phyloP scores from a whole-genome alignment of 2,113 vertebrate genomes.

The Varanus komodoensis region DNA sequence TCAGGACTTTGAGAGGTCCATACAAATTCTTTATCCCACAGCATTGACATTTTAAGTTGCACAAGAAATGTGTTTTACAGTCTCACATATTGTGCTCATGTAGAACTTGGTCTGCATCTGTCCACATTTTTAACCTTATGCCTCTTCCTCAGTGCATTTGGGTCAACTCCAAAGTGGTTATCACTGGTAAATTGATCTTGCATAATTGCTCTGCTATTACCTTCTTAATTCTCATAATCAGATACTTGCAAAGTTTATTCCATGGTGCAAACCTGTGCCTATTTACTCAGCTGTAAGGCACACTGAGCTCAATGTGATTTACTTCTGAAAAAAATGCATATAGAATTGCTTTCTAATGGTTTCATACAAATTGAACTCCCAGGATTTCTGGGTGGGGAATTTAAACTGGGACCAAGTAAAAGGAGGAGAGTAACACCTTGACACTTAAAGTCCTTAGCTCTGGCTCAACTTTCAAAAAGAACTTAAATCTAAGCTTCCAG shows the following conservation, averaged over 20 bases:
- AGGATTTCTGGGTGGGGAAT: not conserved
- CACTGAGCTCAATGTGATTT: not conserved
- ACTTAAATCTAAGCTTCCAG: not conserved
- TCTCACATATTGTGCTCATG: not conserved
- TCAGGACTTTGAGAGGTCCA: not conserved
- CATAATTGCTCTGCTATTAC: not conserved
- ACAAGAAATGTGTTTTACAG: not conserved
- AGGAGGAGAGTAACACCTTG: not conserved
- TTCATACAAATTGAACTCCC: not conserved
- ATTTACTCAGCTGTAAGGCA: not conserved
- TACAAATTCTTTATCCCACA: not conserved
- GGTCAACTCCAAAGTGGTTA: not conserved
- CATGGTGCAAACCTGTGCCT: not conserved
- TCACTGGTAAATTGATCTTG: not conserved
- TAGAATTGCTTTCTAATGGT: not conserved
- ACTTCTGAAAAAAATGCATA: not conserved
- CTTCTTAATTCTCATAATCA: not conserved
- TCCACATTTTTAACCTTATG: not conserved
- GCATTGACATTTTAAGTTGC: not conserved
- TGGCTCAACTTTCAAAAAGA: not conserved
- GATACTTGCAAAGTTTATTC: not conserved
- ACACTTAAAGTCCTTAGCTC: not conserved
- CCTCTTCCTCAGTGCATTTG: not conserved
- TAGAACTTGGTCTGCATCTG: not conserved
- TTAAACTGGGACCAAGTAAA: not conserved